phyloP scores from a whole-genome alignment of 1,140 invertebrate genomes.

The Camponotus vicinus region DNA sequence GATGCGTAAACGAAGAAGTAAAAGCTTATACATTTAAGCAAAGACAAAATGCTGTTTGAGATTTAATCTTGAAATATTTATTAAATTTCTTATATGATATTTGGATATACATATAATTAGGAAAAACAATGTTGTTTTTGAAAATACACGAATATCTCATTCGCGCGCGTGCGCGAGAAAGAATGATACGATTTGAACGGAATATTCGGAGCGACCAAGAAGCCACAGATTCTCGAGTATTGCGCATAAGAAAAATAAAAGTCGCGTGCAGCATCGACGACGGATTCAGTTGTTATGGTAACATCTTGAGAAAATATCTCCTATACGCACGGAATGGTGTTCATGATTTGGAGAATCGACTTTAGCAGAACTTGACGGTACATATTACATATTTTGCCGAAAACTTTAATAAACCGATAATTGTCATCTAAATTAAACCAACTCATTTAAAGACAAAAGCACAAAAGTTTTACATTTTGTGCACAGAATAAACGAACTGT shows the following conservation, averaged over 20 bases:
- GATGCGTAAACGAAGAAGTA: too few relatives aligned
- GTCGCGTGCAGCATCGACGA: neutral
- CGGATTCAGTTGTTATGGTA: slow-evolving; percentile 9
- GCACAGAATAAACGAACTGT: neutral
- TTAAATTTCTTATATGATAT: too few relatives aligned
- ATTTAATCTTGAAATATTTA: too few relatives aligned
- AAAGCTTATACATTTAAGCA: too few relatives aligned
- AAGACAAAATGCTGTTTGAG: too few relatives aligned
- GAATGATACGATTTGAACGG: neutral
- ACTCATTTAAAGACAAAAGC: neutral
- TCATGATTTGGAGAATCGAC: neutral
- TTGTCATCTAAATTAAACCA: neutral
- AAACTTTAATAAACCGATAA: neutral
- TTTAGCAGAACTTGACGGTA: neutral
- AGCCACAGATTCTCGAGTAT: neutral
- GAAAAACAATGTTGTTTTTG: neutral
- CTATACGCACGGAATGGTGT: neutral
- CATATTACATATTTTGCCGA: neutral
- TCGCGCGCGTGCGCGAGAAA: neutral
- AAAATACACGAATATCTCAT: neutral
- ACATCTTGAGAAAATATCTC: neutral
- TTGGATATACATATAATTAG: too few relatives aligned
- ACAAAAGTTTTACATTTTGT: neutral
- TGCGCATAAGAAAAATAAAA: neutral
- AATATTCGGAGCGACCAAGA: neutral